Evolutionary conservation across 2,797 vertebrate species (phyloP), one percentile per base, ranked within the genome.

Genomic region (Alfaro cultratus): DNA sequence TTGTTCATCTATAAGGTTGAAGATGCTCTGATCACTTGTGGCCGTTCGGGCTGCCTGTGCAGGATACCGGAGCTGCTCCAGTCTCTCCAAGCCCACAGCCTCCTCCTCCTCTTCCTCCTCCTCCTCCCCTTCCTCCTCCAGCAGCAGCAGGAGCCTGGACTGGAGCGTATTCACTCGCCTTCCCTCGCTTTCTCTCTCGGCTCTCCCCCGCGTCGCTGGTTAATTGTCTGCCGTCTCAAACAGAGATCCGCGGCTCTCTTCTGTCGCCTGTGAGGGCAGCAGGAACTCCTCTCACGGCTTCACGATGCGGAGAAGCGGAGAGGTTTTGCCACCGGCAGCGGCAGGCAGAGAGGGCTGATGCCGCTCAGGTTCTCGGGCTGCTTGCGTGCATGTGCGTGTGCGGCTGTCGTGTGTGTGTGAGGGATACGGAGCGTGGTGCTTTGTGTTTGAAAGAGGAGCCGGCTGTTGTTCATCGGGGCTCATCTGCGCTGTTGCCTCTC

Each of bases 381-480:
- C 85, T 83, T 88, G 88, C 87, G 90, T 75, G 60, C 26, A 45
- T 21, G 60, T 31, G 57, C 13, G 60, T 83, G 60, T n/a, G n/a
- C 15, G 8, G 60, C 73, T 83, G 85, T 86, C 71, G 82, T 90
- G 67, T 84, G 87, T 86, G 83, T 83, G 82, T 81, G 62, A 45
- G 64, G 55, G 80, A 34, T 70, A 39, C 34, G n/a, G 70, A 76
- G 74, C 36, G 43, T 68, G 43, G 78, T 83, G 82, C 83, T 60
- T 77, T 45, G 57, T 85, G 83, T 83, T 76, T 89, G 82, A 88
- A 88, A 87, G 82, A 85, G 73, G 89, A 92, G 77, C 84, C 81
- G 85, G 87, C 81, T 92, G 92, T 91, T 85, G 91, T 79, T 94
- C 88, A 84, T 75, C 88, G 85, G 85, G 87, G 88, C 90, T 91